phyloP scores from a whole-genome alignment of 2,888 invertebrate species.

The Synergus laeviventris region DNA sequence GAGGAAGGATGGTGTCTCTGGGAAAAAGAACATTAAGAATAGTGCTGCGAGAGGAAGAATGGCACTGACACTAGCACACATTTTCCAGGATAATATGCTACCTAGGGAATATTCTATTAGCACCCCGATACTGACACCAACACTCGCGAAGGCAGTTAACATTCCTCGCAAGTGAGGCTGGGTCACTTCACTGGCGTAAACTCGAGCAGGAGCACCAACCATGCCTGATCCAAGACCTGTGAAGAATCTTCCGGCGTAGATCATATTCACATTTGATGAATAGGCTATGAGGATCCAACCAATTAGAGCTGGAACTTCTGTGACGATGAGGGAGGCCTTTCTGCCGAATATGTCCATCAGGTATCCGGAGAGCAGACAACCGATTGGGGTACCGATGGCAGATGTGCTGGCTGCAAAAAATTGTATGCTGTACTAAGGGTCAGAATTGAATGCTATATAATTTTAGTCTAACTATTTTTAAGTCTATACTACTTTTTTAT shows the following conservation, averaged over 20 bases:
- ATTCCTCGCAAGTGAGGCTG: conserved; percentile 86
- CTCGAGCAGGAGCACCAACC: conserved; percentile 84
- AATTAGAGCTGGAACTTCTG: conserved; percentile 82
- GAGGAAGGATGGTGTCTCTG: conserved; percentile 86
- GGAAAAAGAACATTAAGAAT: conserved; percentile 80
- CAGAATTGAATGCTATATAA: not conserved
- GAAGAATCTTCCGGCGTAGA: conserved; percentile 82
- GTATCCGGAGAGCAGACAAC: conserved; percentile 84
- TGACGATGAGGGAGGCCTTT: conserved; percentile 80
- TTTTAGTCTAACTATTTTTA: not conserved
- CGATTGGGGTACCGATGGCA: conserved; percentile 83
- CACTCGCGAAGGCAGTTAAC: conserved; percentile 84
- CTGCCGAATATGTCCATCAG: conserved; percentile 84
- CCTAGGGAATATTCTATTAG: conserved; percentile 81
- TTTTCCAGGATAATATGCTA: conserved; percentile 80
- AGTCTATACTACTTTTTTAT: not conserved
- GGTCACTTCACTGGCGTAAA: conserved; percentile 84
- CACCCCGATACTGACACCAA: conserved; percentile 85
- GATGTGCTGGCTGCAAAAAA: conserved; percentile 80
- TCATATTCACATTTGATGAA: conserved; percentile 80
- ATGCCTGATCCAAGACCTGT: conserved; percentile 85
- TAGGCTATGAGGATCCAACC: conserved; percentile 83
- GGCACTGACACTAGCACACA: conserved; percentile 81
- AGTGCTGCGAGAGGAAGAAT: conserved; percentile 80
- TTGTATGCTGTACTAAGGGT: not conserved